These are phyloP conservation scores for Aegotheles bennettii DNA, from an alignment of 2,113 vertebrate species.

Conservation along the genomic window DNA sequence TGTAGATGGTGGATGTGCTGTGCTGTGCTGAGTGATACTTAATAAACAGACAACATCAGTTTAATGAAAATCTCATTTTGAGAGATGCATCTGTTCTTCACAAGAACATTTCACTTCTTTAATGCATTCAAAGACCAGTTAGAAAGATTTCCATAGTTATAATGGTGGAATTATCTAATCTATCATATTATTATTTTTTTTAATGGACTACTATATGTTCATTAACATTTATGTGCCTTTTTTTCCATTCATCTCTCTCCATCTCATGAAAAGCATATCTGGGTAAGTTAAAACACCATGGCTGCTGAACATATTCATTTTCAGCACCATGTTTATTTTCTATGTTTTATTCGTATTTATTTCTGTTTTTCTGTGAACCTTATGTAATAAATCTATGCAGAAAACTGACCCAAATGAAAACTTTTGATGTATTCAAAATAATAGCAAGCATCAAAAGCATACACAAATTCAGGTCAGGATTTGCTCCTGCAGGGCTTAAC, in stretches of 20 bases:
- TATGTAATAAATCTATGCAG: background rate
- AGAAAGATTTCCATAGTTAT: slow-evolving; percentile 31
- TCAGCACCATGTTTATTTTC: slow-evolving; percentile 77
- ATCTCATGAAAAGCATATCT: slow-evolving; percentile 88
- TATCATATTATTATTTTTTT: slow-evolving; percentile 47
- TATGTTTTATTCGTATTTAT: slow-evolving; percentile 34
- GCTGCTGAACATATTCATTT: slow-evolving; percentile 81
- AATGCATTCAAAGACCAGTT: background rate
- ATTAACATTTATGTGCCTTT: slow-evolving; percentile 96
- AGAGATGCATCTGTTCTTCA: background rate
- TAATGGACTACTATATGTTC: slow-evolving; percentile 72
- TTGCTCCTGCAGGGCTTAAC: background rate
- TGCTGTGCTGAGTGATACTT: background rate
- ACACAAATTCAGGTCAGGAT: background rate
- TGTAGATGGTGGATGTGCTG: background rate
- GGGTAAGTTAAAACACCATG: slow-evolving; percentile 87
- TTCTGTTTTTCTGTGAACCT: slow-evolving; percentile 21
- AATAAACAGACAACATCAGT: background rate
- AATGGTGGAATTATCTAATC: slow-evolving; percentile 65
- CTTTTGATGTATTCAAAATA: background rate
- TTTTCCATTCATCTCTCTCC: slow-evolving; percentile 86
- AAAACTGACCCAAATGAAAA: background rate
- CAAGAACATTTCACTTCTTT: background rate
- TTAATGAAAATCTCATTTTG: background rate
- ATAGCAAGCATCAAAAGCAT: background rate